These are phyloP conservation scores for Chaunax sp. DNA, from an alignment of 2,797 vertebrate species.

Conservation along the genomic window DNA sequence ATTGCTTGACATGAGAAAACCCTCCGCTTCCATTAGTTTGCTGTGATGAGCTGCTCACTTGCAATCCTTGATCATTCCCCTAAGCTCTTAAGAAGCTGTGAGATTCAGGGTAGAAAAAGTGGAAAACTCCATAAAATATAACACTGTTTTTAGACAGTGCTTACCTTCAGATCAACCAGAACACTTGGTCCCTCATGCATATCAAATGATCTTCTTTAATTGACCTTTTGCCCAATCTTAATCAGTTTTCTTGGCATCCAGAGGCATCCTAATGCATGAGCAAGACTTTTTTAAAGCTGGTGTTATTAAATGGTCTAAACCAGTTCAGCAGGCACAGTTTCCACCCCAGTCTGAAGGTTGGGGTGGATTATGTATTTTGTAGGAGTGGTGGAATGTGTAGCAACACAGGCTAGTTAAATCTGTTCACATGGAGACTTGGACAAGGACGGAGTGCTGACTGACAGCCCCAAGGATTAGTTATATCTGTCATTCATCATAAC, in stretches of 20 bases:
- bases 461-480: slow-evolving; percentile 10
- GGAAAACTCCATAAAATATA: slow-evolving; percentile 8
- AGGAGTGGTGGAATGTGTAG: background rate
- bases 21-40: slow-evolving; percentile 46
- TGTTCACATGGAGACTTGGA: slow-evolving; percentile 14
- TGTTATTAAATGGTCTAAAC: background rate
- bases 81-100: slow-evolving; percentile 36
- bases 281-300: slow-evolving; percentile 2
- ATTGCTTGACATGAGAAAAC: slow-evolving; percentile 33
- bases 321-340: background rate
- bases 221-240: background rate
- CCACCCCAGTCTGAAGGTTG: background rate
- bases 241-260: background rate
- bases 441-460: slow-evolving; percentile 1
- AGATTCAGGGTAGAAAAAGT: slow-evolving; percentile 7
- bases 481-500: slow-evolving; percentile 28
- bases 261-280: background rate
- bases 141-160: background rate
- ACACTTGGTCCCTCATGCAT: background rate
- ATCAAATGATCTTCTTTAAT: slow-evolving; percentile 4
- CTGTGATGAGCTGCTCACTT: slow-evolving; percentile 36
- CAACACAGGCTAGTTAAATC: slow-evolving; percentile 18
- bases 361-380: background rate
- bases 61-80: slow-evolving; percentile 18
- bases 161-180: slow-evolving; percentile 15